phyloP scores from a whole-genome alignment of 2,888 invertebrate genomes.

The Saturnia japonica region DNA sequence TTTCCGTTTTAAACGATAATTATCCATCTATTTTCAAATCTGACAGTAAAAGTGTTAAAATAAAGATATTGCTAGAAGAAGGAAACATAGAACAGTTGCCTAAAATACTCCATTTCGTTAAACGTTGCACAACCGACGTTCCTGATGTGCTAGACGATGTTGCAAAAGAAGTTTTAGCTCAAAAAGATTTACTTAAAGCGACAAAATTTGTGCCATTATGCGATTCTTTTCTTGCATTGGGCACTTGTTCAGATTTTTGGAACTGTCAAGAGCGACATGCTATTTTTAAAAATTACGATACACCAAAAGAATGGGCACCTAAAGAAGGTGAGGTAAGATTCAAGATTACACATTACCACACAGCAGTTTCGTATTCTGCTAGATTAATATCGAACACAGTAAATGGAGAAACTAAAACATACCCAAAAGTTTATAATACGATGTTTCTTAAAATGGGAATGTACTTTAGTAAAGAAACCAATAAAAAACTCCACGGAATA shows the following conservation, averaged over 20 bases:
- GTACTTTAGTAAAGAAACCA: constrained; percentile 61
- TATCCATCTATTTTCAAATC: constrained; percentile 71
- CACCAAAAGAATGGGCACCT: constrained; percentile 78
- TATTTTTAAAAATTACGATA: constrained; percentile 77
- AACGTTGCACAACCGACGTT: constrained; percentile 66
- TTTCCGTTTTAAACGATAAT: constrained; percentile 84
- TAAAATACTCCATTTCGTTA: constrained; percentile 82
- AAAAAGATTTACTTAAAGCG: constrained; percentile 71
- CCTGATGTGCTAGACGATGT: constrained; percentile 57
- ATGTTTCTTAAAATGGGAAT: constrained; percentile 65
- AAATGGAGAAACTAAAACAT: constrained; percentile 46
- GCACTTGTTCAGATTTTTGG: constrained; percentile 82
- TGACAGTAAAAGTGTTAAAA: constrained; percentile 54
- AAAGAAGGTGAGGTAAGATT: constrained; percentile 80
- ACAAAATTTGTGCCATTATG: constrained; percentile 78
- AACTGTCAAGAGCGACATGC: constrained; percentile 84
- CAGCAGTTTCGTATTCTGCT: constrained; percentile 84
- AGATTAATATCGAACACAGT: constrained; percentile 58
- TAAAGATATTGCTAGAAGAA: constrained; percentile 82
- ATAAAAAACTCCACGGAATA: constrained; percentile 58
- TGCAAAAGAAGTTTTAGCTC: constrained; percentile 52
- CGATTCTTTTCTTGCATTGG: constrained; percentile 83
- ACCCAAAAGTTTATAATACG: constrained; percentile 55
- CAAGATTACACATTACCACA: constrained; percentile 79
- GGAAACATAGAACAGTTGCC: constrained; percentile 82